phyloP scores from a whole-genome alignment of 2,888 invertebrate species.

The Cephus sareptanus region DNA sequence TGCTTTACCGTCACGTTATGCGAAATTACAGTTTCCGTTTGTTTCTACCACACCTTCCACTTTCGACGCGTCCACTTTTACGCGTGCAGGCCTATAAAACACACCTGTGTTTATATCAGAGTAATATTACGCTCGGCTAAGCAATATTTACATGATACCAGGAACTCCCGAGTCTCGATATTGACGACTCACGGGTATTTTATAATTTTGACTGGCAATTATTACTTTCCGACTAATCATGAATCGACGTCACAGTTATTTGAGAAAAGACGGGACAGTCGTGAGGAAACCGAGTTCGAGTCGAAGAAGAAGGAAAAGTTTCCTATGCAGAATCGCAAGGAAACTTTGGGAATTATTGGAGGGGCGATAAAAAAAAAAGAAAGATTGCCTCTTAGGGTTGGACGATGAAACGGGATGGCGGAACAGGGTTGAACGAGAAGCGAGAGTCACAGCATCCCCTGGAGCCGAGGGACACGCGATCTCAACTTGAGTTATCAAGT shows the following conservation, averaged over 20 bases:
- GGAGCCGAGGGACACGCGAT: constrained; percentile 22
- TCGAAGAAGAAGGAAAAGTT: constrained; percentile 11
- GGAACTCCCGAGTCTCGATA: neutral
- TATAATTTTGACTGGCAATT: neutral
- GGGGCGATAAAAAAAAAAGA: constrained; percentile 20
- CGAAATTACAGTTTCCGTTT: constrained; percentile 2
- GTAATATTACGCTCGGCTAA: neutral
- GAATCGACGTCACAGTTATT: neutral
- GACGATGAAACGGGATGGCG: neutral
- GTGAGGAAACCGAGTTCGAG: neutral
- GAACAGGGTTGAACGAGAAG: constrained; percentile 6
- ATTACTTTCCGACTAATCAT: neutral
- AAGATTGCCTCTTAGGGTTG: constrained; percentile 6
- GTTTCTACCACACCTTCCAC: constrained; percentile 10
- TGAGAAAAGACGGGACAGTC: neutral
- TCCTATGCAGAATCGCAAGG: constrained; percentile 20
- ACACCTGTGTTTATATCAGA: neutral
- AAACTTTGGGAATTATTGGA: constrained; percentile 19
- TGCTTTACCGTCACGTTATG: neutral
- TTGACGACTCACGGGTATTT: neutral
- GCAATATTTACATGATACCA: neutral
- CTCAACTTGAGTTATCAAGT: constrained; percentile 20
- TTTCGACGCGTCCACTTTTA: neutral
- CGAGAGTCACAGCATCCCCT: constrained; percentile 11
- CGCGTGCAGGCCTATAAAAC: neutral